Percentiles rank a stretch among this genome's conserved stretches.
Conservation (phyloP, 2,113 vertebrate genomes). For the Leucoraja erinaceus region DNA sequence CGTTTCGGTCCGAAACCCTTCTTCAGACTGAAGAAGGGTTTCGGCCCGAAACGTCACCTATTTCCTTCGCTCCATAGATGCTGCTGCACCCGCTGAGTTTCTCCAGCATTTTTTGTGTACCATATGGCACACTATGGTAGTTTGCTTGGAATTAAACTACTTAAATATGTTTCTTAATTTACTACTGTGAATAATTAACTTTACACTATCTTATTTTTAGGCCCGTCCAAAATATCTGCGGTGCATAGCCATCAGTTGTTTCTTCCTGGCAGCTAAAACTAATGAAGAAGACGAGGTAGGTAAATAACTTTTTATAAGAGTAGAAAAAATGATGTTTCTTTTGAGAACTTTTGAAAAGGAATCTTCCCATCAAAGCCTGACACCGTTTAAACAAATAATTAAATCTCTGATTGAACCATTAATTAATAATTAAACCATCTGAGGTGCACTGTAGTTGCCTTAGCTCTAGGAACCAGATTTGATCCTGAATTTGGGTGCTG, state of each 20-base stretch:
- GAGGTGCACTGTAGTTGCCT: background rate
- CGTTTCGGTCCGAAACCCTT: too few species aligned
- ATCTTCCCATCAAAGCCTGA: background rate
- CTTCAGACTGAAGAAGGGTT: too few species aligned
- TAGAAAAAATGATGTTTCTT: too few species aligned
- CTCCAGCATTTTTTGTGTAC: too few species aligned
- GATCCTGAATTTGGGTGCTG: too few species aligned
- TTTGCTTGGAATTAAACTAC: background rate
- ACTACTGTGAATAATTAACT: background rate
- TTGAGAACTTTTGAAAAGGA: background rate
- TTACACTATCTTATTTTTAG: constrained; percentile 50
- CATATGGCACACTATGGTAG: background rate
- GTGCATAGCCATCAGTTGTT: constrained; percentile 94
- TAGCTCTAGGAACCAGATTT: too few species aligned
- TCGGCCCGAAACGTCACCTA: too few species aligned
- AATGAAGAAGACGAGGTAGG: constrained; percentile 92
- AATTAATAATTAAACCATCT: background rate
- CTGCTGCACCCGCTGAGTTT: too few species aligned
- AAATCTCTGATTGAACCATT: too few species aligned
- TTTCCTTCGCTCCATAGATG: too few species aligned
- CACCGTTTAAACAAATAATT: background rate
- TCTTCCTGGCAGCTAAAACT: constrained; percentile 91
- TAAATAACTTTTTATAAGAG: background rate
- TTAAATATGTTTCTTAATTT: background rate
- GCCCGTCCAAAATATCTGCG: constrained; percentile 93